Base-by-base conservation (phyloP, 1,140 invertebrate genomes). In the Bactericera cockerelli region DNA sequence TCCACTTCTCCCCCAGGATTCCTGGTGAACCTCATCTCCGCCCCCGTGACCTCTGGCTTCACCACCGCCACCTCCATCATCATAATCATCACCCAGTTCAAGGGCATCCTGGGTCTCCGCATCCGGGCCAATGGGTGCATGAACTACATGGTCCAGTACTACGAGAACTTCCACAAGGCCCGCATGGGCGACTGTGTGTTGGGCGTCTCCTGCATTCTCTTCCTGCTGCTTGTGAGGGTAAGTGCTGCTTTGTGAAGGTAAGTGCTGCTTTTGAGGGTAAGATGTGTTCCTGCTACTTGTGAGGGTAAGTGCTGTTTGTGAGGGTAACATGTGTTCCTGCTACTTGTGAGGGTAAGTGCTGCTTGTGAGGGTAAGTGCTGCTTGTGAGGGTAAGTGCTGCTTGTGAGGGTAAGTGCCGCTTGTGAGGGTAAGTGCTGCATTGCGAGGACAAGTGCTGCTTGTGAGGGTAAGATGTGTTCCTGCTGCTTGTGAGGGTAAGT, bases 41-140 rank as follows among this genome's bases (percentile, higher is more conserved):
- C 86, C 54, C 86, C 92, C 6, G 90, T 96, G 6, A 91, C 90
- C 26, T 89, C 84, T 62, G 90, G 89, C 11, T 97, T 97, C 68
- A 95, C 90, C 1, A 89, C 90, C 4, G 92, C 90, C 0, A 93
- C 90, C 3, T 88, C 93, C 0, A 75, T 96, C 16, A 93, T 93
- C 31, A 94, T 97, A 62, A 82, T 87, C 26, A 77, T 81, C n/a
- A 81, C 89, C 1, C 93, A 98, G 73, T 66, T 96, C 2, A 95
- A 90, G 73, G 81, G 82, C 13, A 70, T 93, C 8, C 72, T 93
- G 11, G 90, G 90, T 0, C 68, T 94, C 3, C 77, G 72, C 55
- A 86, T 89, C 63, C 77, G 79, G 22, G 77, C 85, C 0, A 79
- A 79, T 59, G 82, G 82, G 57, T 85, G 89, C 66, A 66, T 88